Base-by-base conservation (phyloP, 2,113 vertebrate species). In the Hippocampus guttulatus region DNA sequence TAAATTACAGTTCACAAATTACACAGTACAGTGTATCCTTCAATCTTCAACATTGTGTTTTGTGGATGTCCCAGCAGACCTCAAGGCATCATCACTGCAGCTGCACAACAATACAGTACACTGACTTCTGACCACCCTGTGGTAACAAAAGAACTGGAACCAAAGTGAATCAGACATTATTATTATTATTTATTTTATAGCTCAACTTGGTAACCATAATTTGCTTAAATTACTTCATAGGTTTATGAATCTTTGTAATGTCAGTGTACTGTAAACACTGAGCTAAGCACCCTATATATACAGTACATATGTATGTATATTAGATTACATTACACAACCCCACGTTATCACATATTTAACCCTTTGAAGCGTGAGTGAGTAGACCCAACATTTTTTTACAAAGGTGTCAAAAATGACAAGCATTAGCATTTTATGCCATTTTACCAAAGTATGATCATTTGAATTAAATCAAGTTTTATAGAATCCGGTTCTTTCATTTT, bases 61-160 rank as follows among this genome's bases (percentile, higher is more conserved):
- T 70, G 68, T 75, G 61, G 67, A 65, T 55, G 70, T 69, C 66
- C 73, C 60, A 55, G n/a, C 62, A 76, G 69, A 62, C 23, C 71
- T 63, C 74, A 75, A 64, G 40, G 60, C 77, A 70, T 86, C 81
- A 84, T 77, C 77, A 70, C 66, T 76, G 72, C 18, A 63, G 68
- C 69, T 65, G 67, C 8, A n/a, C 8, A n/a, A 14, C 61, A 63
- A 63, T 41, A 79, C 30, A 69, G 33, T 38, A 38, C 5, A 38
- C 21, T 74, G 65, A 82, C 9, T 45, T 64, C 49, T 69, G 47
- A 49, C n/a, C 51, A 20, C 68, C 54, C 51, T 0, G 38, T 45
- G 30, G 23, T 51, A 61, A 74, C 38, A 76, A 71, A 33, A 25
- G 12, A 68, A 20, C 70, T 0, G 5, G 20, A 67, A 63, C 14